Base-by-base conservation (phyloP, 2,797 vertebrate genomes). In the Urosaurus nigricauda region DNA sequence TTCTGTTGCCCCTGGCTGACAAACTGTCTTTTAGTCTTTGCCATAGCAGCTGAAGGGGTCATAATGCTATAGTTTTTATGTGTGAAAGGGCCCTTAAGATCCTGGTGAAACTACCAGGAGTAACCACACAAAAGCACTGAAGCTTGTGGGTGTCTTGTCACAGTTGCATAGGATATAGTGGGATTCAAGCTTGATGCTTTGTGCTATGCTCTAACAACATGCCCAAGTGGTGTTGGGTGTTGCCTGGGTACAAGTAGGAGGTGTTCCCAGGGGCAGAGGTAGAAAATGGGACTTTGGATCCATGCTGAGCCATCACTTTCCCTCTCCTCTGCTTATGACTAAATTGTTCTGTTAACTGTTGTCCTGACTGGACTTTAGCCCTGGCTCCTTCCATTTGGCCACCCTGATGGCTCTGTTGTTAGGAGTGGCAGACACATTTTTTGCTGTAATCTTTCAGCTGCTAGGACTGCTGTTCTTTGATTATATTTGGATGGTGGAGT, bases 311-410 rank as follows among this genome's bases (percentile, higher is more conserved):
- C 85, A 43, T 37, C 74, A 17, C 60, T 87, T 73, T 47, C 65
- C 58, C 0, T 0, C 0, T 26, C 16, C 17, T 3, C 85, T 88
- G 68, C 77, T 89, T 88, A 83, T 56, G 83, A 87, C 79, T 83
- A 19, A 56, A 60, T 17, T 80, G n/a, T 4, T 90, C 58, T 78
- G 85, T 81, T 91, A 79, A 81, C 60, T 3, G n/a, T 82, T 91
- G 86, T 32, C 53, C 40, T 32, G 60, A 11, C 17, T 92, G 92
- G 88, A 92, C 91, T 94, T 93, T 0, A 88, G 75, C 71, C 65
- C 19, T 11, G 60, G 17, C 17, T 0, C 0, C 85, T 92, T 82
- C 29, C 71, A 5, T 35, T 87, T 0, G 0, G 2, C n/a, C 0
- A 0, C 9, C 37, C 84, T 88, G 87, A 81, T 84, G 5, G 75